Conservation (phyloP, 2,888 invertebrate genomes). For the Drosophila anomelani region DNA sequence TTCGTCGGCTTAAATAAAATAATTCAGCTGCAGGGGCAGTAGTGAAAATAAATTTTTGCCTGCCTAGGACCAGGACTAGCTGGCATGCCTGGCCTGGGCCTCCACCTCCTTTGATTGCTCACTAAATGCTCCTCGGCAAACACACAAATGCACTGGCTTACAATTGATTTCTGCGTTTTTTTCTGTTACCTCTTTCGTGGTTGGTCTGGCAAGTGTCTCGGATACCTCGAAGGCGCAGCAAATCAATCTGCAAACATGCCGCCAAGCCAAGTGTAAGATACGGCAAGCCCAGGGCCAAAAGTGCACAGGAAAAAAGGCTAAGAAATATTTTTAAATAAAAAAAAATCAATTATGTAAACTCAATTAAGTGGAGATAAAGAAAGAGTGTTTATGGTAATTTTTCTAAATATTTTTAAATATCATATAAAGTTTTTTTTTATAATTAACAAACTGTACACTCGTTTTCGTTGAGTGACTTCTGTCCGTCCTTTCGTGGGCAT, state of each 20-base stretch:
- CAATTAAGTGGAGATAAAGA: background rate
- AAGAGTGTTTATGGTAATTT: background rate
- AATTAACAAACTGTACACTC: background rate
- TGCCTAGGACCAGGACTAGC: slow-evolving; percentile 51
- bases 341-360: too few species aligned
- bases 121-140: slow-evolving; percentile 69
- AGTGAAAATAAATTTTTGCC: slow-evolving; percentile 73
- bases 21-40: slow-evolving; percentile 83
- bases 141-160: slow-evolving; percentile 43
- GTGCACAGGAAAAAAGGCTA: slow-evolving; percentile 17
- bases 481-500: slow-evolving; percentile 69
- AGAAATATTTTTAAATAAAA: rapidly evolving
- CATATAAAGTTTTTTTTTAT: background rate
- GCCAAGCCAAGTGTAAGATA: slow-evolving; percentile 67
- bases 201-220: slow-evolving; percentile 70
- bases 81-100: slow-evolving; percentile 22
- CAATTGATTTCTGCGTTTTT: slow-evolving; percentile 66
- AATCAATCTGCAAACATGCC: slow-evolving; percentile 80
- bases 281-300: slow-evolving; percentile 37
- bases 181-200: slow-evolving; percentile 2
- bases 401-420: too few species aligned
- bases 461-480: slow-evolving; percentile 33
- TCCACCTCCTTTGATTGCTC: slow-evolving; percentile 48
- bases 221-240: slow-evolving; percentile 74
- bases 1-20: slow-evolving; percentile 85